These are phyloP conservation scores for Nesospiza acunhae DNA, from an alignment of 2,113 vertebrate genomes.

Conservation along the genomic window DNA sequence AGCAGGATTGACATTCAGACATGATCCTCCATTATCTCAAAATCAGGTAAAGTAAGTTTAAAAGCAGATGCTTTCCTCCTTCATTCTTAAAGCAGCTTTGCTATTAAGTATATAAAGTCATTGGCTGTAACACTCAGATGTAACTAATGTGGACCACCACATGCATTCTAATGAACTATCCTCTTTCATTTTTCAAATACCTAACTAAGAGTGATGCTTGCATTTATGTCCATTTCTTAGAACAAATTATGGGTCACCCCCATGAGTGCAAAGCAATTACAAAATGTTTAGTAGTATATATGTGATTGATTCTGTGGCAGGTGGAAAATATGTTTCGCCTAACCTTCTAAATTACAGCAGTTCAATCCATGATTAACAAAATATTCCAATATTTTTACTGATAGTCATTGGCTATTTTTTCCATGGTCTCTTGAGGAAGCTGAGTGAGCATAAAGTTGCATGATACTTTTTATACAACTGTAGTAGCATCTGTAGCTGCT, in stretches of 20 bases:
- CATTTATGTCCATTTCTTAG: not conserved
- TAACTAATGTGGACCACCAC: not conserved
- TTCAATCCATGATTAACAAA: not conserved
- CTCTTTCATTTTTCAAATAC: not conserved
- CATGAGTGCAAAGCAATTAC: not conserved
- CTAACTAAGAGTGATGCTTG: not conserved
- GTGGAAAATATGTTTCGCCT: not conserved
- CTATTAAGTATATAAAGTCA: not conserved
- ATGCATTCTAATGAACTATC: not conserved
- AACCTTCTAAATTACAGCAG: not conserved
- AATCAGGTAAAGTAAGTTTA: constrained; percentile 86
- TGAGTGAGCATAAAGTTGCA: not conserved
- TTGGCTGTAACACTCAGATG: not conserved
- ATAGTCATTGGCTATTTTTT: not conserved
- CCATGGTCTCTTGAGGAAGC: not conserved
- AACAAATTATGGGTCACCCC: not conserved
- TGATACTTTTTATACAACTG: not conserved
- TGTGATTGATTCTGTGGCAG: not conserved
- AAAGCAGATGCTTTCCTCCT: not conserved
- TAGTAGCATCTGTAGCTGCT: not conserved
- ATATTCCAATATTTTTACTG: not conserved
- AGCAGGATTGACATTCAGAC: constrained; percentile 90
- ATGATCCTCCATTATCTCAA: constrained; percentile 90
- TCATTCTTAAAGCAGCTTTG: not conserved
- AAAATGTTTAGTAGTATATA: not conserved